Evolutionary conservation across 2,113 vertebrate species (phyloP).

Genomic region (Calypte anna): DNA sequence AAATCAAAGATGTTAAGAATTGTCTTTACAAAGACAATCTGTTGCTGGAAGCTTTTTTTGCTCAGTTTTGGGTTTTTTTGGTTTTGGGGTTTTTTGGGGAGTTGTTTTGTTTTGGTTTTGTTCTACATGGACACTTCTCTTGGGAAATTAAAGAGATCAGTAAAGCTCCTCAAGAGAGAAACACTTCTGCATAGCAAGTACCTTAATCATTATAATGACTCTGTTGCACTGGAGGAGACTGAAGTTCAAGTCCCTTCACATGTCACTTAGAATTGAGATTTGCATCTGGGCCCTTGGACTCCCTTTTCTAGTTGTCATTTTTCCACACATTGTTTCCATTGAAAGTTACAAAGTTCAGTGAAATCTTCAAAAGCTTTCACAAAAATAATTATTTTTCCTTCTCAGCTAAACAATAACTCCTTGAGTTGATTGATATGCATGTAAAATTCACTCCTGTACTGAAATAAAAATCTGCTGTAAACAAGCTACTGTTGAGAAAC

Average conservation of each 20-base stretch:
- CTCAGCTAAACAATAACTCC: background rate
- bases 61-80: background rate
- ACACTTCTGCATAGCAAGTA: background rate
- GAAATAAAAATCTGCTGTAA: background rate
- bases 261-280: background rate
- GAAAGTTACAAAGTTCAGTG: background rate
- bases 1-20: background rate
- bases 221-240: background rate
- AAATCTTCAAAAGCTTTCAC: background rate
- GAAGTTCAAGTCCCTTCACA: background rate
- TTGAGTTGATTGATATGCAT: background rate
- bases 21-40: background rate
- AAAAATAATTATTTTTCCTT: background rate
- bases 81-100: background rate
- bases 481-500: background rate
- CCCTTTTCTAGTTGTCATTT: background rate
- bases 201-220: background rate
- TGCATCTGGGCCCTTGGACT: background rate
- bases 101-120: background rate
- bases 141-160: conserved; percentile 18
- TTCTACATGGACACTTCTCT: background rate
- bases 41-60: background rate
- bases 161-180: background rate
- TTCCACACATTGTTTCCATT: background rate
- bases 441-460: background rate